A percentile compares a stretch with the other conserved stretches of the same genome.
Conservation (phyloP, 2,113 vertebrate species). For the Saguinus midas region DNA sequence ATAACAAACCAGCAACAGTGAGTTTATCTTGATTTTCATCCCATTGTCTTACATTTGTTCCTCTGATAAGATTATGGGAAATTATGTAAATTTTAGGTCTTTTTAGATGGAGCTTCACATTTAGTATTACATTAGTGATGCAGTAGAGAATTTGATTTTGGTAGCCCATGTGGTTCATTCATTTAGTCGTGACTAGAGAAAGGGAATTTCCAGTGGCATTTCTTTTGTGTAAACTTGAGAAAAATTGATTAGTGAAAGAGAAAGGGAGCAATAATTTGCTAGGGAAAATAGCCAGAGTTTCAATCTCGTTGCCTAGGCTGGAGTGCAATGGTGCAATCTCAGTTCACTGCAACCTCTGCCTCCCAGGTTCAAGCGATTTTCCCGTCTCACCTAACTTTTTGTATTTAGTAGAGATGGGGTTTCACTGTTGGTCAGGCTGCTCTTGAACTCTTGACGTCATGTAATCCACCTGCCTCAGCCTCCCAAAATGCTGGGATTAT, state of each 20-base stretch:
- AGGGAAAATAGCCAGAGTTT: background rate
- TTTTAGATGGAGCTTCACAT: background rate
- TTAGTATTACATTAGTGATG: background rate
- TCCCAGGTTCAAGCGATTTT: too few species aligned
- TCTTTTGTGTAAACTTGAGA: constrained; percentile 1
- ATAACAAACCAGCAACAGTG: background rate
- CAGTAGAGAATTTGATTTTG: constrained; percentile 16
- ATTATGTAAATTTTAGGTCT: background rate
- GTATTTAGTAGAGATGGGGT: too few species aligned
- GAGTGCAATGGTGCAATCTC: too few species aligned
- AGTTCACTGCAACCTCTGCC: too few species aligned
- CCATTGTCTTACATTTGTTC: background rate
- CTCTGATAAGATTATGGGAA: background rate
- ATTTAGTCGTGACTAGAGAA: background rate
- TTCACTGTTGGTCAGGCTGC: too few species aligned
- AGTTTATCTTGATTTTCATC: background rate
- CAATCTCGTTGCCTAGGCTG: too few species aligned
- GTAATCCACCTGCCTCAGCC: too few species aligned
- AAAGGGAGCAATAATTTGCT: constrained; percentile 19
- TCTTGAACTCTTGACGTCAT: too few species aligned
- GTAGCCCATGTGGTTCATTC: fast-evolving
- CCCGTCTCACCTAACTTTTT: too few species aligned
- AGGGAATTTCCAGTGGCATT: constrained; percentile 33
- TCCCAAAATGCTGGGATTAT: too few species aligned
- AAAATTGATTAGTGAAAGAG: constrained; percentile 32